Percentiles rank a stretch among this genome's conserved stretches.
Evolutionary conservation across 2,888 invertebrate species (phyloP).

Genomic region (Branchellion lobata): DNA sequence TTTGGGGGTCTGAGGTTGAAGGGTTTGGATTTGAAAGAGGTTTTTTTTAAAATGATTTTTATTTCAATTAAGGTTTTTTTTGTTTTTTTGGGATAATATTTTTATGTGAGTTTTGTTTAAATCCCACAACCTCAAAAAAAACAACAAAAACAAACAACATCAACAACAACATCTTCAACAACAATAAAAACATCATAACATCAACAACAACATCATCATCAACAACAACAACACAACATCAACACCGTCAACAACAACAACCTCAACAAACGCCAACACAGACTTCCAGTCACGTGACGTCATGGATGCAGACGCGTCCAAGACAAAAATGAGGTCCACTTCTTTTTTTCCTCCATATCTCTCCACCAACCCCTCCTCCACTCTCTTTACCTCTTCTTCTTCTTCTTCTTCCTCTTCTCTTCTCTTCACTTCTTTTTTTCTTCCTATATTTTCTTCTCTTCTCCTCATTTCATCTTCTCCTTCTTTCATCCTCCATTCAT

Average conservation of each 20-base stretch:
- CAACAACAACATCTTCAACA: neutral
- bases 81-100: too few species aligned
- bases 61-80: too few species aligned
- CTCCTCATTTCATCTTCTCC: neutral
- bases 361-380: neutral
- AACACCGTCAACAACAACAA: neutral
- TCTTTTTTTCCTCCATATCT: constrained; percentile 24
- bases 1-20: too few species aligned
- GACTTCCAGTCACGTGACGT: constrained; percentile 52
- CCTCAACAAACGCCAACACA: constrained; percentile 52
- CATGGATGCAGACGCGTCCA: constrained; percentile 54
- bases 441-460: neutral
- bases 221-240: neutral
- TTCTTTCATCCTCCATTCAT: neutral
- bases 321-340: constrained; percentile 54
- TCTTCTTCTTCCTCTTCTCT: neutral
- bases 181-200: neutral
- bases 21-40: too few species aligned
- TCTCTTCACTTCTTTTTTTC: too few species aligned
- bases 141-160: neutral
- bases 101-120: too few species aligned
- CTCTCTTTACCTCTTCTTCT: constrained; percentile 17
- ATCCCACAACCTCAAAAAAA: too few species aligned
- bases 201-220: neutral
- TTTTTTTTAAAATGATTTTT: too few species aligned